phyloP scores from a whole-genome alignment of 1,140 invertebrate genomes.

The Aphelinus atriplicis region DNA sequence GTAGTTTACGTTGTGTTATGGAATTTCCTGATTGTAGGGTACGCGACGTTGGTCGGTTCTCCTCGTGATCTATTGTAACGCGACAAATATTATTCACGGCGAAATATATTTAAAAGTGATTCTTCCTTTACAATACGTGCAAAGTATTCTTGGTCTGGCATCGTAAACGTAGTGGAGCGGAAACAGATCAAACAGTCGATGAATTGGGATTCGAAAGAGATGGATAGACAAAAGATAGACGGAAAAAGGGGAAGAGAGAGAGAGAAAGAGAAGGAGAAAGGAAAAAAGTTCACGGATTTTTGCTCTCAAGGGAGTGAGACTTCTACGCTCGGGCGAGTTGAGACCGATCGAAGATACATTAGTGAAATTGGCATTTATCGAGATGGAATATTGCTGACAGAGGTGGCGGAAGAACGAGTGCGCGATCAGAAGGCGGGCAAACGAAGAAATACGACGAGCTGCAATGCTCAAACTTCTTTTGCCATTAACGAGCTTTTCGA shows the following conservation, averaged over 20 bases:
- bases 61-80: too few relatives aligned
- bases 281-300: not conserved
- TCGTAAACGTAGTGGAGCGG: too few relatives aligned
- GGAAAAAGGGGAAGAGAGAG: not conserved
- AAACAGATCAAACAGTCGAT: not conserved
- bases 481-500: slow-evolving; percentile 18
- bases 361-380: slow-evolving; percentile 38
- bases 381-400: slow-evolving; percentile 38
- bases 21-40: too few relatives aligned
- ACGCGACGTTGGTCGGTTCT: too few relatives aligned
- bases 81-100: too few relatives aligned
- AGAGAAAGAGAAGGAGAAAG: not conserved
- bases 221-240: not conserved
- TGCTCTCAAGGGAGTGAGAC: not conserved
- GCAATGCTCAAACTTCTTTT: not conserved
- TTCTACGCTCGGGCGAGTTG: slow-evolving; percentile 29
- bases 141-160: too few relatives aligned
- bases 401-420: slow-evolving; percentile 5
- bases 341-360: slow-evolving; percentile 35
- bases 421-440: slow-evolving; percentile 4
- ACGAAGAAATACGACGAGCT: slow-evolving; percentile 3
- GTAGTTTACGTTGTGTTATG: too few relatives aligned
- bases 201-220: not conserved
- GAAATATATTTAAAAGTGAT: too few relatives aligned
- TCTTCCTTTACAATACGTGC: too few relatives aligned